Evolutionary conservation across 2,797 vertebrate genomes (phyloP).

Genomic region (Sphenodon punctatus): DNA sequence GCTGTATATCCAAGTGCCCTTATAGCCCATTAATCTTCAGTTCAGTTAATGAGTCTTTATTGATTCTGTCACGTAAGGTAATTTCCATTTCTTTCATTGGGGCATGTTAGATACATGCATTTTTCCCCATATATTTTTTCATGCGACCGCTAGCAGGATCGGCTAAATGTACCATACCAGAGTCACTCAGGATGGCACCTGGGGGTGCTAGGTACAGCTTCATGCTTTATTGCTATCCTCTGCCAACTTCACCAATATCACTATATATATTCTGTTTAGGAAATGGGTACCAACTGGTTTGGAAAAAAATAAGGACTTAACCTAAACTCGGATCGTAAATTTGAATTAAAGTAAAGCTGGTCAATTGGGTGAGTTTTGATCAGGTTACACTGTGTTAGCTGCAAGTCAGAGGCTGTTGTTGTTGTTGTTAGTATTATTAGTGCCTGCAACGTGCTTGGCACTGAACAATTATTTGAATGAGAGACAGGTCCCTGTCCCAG

Average conservation of each 20-base stretch:
- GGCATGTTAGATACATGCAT: not conserved
- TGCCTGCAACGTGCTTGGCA: no score
- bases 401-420: no score
- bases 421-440: no score
- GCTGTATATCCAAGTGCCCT: not conserved
- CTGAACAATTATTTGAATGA: no score
- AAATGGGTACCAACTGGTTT: not conserved
- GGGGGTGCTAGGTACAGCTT: not conserved
- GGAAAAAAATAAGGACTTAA: not conserved
- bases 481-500: no score
- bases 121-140: not conserved
- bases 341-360: not conserved
- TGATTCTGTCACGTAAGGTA: not conserved
- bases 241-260: not conserved
- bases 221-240: not conserved
- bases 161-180: not conserved
- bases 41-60: slow-evolving; percentile 1
- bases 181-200: not conserved
- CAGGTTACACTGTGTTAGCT: no score
- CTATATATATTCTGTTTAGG: no score
- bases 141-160: not conserved
- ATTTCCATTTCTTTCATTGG: not conserved
- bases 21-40: not conserved
- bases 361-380: not conserved
- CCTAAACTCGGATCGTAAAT: not conserved